Conservation (phyloP, 2,888 invertebrate species). For the Yponomeuta sedellus region DNA sequence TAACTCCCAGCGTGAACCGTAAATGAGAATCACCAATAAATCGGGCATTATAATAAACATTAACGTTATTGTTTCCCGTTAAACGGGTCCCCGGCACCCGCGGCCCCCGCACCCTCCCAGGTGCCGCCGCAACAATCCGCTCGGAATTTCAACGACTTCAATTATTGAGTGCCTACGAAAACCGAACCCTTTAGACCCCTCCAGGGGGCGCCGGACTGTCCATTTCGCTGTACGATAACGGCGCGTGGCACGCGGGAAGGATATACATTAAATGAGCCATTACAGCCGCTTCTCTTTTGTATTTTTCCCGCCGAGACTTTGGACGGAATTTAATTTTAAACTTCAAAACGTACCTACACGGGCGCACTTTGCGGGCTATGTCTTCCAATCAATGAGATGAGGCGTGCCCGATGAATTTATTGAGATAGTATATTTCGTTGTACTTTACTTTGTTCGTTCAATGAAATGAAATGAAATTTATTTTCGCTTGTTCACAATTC, state of each 20-base stretch:
- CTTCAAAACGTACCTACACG: slow-evolving; percentile 25
- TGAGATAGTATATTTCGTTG: not conserved
- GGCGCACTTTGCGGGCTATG: slow-evolving; percentile 16
- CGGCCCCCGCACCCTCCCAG: slow-evolving; percentile 35
- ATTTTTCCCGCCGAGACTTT: slow-evolving; percentile 33
- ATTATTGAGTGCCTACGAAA: slow-evolving; percentile 71
- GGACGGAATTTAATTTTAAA: slow-evolving; percentile 42
- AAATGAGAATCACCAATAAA: slow-evolving; percentile 71
- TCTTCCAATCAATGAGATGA: slow-evolving; percentile 8
- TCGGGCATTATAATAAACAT: slow-evolving; percentile 72
- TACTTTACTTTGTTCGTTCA: not conserved
- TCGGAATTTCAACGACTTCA: slow-evolving; percentile 73
- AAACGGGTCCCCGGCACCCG: slow-evolving; percentile 33
- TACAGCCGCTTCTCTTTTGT: slow-evolving; percentile 39
- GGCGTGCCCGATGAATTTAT: not conserved
- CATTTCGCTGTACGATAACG: slow-evolving; percentile 63
- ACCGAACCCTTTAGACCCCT: slow-evolving; percentile 66
- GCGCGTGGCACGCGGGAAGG: slow-evolving; percentile 46
- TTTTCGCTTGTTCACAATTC: no score
- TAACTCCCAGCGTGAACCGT: slow-evolving; percentile 49
- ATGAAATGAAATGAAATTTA: no score
- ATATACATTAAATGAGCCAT: slow-evolving; percentile 54
- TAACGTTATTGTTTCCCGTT: slow-evolving; percentile 69
- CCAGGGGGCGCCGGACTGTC: slow-evolving; percentile 64
- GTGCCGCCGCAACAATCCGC: slow-evolving; percentile 64